These are phyloP conservation scores for Dendrocopos noguchii DNA, from an alignment of 2,113 vertebrate genomes.

Conservation along the genomic window DNA sequence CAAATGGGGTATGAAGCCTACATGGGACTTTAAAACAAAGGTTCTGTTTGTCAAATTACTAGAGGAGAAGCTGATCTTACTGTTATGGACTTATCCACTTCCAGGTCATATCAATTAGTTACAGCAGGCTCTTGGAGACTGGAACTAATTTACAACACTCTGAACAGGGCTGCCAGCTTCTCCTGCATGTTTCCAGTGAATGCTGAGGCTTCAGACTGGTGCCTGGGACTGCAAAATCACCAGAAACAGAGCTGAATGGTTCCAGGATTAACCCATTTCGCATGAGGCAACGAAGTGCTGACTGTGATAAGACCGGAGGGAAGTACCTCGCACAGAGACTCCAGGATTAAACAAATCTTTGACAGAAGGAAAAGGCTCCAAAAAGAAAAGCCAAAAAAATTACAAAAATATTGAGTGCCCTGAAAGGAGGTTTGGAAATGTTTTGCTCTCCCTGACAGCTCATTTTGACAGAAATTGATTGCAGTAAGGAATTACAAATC, in stretches of 20 bases:
- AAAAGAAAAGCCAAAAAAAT: not conserved
- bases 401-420: accelerated
- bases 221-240: not conserved
- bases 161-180: not conserved
- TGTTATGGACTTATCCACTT: constrained; percentile 65
- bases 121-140: constrained; percentile 54
- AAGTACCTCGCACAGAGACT: not conserved
- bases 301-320: not conserved
- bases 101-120: constrained; percentile 68
- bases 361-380: not conserved
- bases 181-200: not conserved
- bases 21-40: not conserved
- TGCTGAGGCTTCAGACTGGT: not conserved
- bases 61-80: constrained; percentile 56
- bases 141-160: constrained; percentile 67
- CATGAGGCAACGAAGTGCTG: not conserved
- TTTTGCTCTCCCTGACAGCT: not conserved
- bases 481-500: not conserved
- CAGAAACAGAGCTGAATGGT: not conserved
- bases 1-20: constrained; percentile 6
- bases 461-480: not conserved
- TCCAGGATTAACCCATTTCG: not conserved
- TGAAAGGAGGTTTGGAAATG: not conserved
- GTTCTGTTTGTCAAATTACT: constrained; percentile 58
- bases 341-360: not conserved